These are phyloP conservation scores for Megaleporinus macrocephalus DNA, from an alignment of 2,113 vertebrate species.

Conservation along the genomic window DNA sequence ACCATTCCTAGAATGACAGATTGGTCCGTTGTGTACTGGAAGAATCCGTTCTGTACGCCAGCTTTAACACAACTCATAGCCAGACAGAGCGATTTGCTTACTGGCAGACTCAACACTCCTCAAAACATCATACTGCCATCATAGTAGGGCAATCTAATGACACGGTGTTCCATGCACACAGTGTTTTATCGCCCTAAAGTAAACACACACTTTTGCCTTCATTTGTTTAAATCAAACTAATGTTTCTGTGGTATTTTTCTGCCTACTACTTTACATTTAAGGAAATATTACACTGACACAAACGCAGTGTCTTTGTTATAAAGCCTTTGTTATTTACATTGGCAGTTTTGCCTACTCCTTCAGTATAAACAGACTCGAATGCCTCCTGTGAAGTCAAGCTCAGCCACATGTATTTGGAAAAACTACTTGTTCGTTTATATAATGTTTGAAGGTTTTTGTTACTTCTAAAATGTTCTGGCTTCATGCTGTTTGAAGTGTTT, in stretches of 20 bases:
- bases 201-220: too few relatives aligned
- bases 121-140: neutral
- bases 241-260: too few relatives aligned
- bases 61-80: neutral
- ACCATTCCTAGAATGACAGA: constrained; percentile 20
- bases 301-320: constrained; percentile 1
- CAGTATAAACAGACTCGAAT: too few relatives aligned
- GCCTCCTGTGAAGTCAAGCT: neutral
- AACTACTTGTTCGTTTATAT: neutral
- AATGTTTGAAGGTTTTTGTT: too few relatives aligned
- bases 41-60: constrained; percentile 8
- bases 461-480: too few relatives aligned
- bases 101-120: neutral
- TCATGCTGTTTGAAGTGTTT: neutral
- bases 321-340: neutral
- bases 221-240: too few relatives aligned
- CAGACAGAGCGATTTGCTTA: neutral
- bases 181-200: neutral
- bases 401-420: neutral
- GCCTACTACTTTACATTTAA: too few relatives aligned
- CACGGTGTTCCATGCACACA: neutral
- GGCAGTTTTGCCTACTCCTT: neutral
- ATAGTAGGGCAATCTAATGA: constrained; percentile 20
- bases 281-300: neutral
- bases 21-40: neutral